Conservation (phyloP, 37 sponge, comb jelly and placozoan genomes). For the Theonella swinhoei region DNA sequence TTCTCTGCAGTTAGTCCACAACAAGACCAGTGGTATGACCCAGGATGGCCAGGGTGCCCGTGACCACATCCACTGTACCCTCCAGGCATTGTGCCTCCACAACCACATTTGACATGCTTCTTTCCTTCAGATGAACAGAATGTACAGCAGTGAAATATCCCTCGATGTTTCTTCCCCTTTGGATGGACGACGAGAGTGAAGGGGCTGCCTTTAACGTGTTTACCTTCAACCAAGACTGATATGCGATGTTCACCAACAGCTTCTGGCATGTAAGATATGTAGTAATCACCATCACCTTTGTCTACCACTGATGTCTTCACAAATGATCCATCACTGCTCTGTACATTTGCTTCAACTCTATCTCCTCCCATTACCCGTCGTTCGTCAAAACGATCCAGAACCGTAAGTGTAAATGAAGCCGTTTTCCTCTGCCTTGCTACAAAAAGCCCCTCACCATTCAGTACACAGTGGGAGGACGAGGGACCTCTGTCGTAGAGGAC, state of each 20-base stretch:
- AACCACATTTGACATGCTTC: constrained; percentile 74
- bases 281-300: constrained; percentile 44
- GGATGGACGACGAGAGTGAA: constrained; percentile 54
- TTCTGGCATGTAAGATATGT: constrained; percentile 45
- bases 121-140: constrained; percentile 66
- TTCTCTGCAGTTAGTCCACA: constrained; percentile 59
- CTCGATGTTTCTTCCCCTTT: constrained; percentile 41
- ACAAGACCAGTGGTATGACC: constrained; percentile 76
- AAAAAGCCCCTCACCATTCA: constrained; percentile 38
- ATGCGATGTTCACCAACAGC: constrained; percentile 53
- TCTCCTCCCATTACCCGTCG: constrained; percentile 59
- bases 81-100: constrained; percentile 80
- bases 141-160: constrained; percentile 75
- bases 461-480: constrained; percentile 38
- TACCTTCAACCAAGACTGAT: constrained; percentile 51
- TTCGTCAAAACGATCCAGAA: constrained; percentile 56
- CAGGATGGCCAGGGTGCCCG: constrained; percentile 77
- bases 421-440: constrained; percentile 17
- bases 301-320: constrained; percentile 32
- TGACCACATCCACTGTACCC: constrained; percentile 84
- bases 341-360: constrained; percentile 40
- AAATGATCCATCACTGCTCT: background rate
- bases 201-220: constrained; percentile 68
- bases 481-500: constrained; percentile 54
- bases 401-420: constrained; percentile 34